Evolutionary conservation across 2,888 invertebrate genomes (phyloP).

Genomic region (Horisme vitalbata): DNA sequence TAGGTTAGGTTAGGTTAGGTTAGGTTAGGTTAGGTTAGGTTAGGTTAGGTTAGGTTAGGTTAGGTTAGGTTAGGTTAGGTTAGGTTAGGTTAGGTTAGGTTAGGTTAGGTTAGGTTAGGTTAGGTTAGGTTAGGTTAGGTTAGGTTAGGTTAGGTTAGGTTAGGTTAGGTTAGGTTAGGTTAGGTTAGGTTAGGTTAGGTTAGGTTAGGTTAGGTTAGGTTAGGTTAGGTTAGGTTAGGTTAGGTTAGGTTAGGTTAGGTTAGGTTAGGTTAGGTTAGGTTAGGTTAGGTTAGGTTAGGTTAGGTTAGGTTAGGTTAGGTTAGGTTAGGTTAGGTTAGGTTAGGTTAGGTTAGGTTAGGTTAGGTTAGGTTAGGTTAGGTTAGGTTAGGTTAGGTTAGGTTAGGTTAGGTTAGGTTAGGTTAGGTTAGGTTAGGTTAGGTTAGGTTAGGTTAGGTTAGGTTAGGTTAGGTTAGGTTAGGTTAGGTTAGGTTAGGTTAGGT

Average conservation of each 20-base stretch:
- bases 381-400: constrained; percentile 8
- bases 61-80: constrained; percentile 29
- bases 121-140: constrained; percentile 28
- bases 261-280: constrained; percentile 15
- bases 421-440: constrained; percentile 31
- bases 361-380: constrained; percentile 8
- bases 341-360: constrained; percentile 8
- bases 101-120: constrained; percentile 26
- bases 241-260: constrained; percentile 14
- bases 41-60: constrained; percentile 29
- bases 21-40: constrained; percentile 33
- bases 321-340: constrained; percentile 12
- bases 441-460: constrained; percentile 33
- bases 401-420: constrained; percentile 6
- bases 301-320: constrained; percentile 15
- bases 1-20: constrained; percentile 16
- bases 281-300: constrained; percentile 13
- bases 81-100: constrained; percentile 29
- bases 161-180: constrained; percentile 20
- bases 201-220: constrained; percentile 5
- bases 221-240: constrained; percentile 1
- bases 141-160: constrained; percentile 20
- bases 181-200: constrained; percentile 19
- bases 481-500: constrained; percentile 33
- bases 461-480: constrained; percentile 25